Base-by-base conservation (phyloP, 1,140 invertebrate species). In the Asbolus verrucosus region DNA sequence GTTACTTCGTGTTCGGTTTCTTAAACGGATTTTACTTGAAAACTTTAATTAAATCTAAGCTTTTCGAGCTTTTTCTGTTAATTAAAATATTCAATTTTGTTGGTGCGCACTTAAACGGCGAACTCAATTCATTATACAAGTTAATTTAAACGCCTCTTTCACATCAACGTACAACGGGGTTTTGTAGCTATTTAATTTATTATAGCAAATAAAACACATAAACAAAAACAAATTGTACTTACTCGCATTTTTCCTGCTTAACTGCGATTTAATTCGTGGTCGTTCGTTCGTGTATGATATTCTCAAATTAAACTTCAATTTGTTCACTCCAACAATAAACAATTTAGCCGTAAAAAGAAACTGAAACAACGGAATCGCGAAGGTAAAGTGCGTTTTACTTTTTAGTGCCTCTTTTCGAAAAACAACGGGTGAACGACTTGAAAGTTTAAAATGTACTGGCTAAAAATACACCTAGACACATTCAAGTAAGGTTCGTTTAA, bases 401-500 rank as follows among this genome's bases (percentile, higher is more conserved):
- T 54, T 54, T 19, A 30, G 21, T 54, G 46, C 14, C 46, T 21
- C 46, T 16, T 54, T 54, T 27, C 46, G 14, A 39, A 39, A 38
- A 50, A 15, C 19, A 46, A 30, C 63, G 63, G 63, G 63, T 66
- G 63, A 66, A 66, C 63, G 63, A 66, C 63, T 66, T 33, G 63
- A 21, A 66, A 66, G 63, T 30, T 66, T 66, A 66, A 66, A 66
- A 66, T 66, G 63, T 46, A 66, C 63, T 66, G 36, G 41, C 63
- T 66, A 50, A 66, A 66, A 66, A 66, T 66, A 66, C 24, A 50
- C 9, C 39, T 41, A 30, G 62, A 65, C 38, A 41, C 60, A 62
- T 62, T 62, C 36, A 62, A 62, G 15, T 41, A 36, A 62, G 60
- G 31, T 21, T 62, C 60, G 60, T 62, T 62, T 62, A 24, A 16